Conservation (phyloP, 1,140 invertebrate genomes). For the Vollenhovia emeryi region DNA sequence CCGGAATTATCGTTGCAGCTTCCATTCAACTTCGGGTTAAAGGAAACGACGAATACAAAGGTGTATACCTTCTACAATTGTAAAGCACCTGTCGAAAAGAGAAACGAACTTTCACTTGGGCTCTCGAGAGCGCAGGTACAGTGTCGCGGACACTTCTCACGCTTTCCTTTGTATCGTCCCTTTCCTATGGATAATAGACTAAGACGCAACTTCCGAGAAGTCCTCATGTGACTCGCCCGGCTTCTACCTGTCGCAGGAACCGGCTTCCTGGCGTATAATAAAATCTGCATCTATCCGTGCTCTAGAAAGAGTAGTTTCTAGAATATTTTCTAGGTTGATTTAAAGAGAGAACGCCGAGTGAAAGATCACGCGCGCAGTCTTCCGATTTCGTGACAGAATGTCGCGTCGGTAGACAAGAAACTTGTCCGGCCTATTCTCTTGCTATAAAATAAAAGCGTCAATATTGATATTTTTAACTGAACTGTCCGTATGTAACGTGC, state of each 20-base stretch:
- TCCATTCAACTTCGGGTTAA: neutral
- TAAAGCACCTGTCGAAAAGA: slow-evolving; percentile 18
- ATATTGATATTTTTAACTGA: neutral
- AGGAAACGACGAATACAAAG: slow-evolving; percentile 1
- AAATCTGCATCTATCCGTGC: neutral
- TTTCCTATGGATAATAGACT: slow-evolving; percentile 12
- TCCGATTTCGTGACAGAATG: neutral
- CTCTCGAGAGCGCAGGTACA: slow-evolving; percentile 17
- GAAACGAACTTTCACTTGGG: slow-evolving; percentile 62
- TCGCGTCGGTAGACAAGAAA: neutral
- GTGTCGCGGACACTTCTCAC: slow-evolving; percentile 59
- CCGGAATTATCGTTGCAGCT: neutral
- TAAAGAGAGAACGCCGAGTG: too few relatives aligned
- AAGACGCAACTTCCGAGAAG: neutral
- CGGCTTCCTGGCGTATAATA: neutral
- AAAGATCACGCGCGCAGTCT: too few relatives aligned
- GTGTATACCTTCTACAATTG: neutral
- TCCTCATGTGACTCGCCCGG: neutral
- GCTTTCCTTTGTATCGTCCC: slow-evolving; percentile 56
- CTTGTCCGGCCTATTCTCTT: neutral
- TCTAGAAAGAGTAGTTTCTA: neutral
- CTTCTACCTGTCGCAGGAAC: neutral
- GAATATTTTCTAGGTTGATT: neutral
- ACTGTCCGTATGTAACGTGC: neutral
- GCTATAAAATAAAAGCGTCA: neutral